Base-by-base conservation (phyloP, 2,797 vertebrate species). In the Mionectes olivaceus region DNA sequence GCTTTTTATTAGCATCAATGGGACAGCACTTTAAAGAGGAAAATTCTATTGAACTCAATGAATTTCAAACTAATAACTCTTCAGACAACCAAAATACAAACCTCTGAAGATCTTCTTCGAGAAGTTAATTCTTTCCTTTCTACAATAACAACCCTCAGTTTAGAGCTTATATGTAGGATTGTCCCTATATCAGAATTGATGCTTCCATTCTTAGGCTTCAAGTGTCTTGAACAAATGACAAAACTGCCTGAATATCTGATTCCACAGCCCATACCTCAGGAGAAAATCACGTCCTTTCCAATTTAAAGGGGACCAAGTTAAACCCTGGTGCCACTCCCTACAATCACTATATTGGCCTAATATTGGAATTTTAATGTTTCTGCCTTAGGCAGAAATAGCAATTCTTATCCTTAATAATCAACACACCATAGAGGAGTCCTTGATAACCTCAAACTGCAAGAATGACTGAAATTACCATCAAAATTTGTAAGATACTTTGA, bases 41-140 rank as follows among this genome's bases (percentile, higher is more conserved):
- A 83, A 83, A 75, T 73, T 84, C 69, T 53, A 43, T 77, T 87
- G 79, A 86, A 95, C 39, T 87, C 85, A 79, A 60, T 75, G 0
- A 67, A 83, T 68, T 87, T 73, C 65, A 89, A 76, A 56, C 52
- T 94, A 94, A 84, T 83, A 93, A 78, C 50, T 91, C 35, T 69
- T 95, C 65, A 78, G 57, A 90, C 83, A 94, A 89, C 75, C 19
- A 83, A 90, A 76, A 88, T 19, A 84, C 22, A 86, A 90, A 89
- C 67, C 86, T 77, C 52, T 82, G 77, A 71, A 87, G 81, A 92
- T 82, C 65, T 92, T 82, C 74, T 90, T 87, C 76, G 57, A 94
- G 79, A 32, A 74, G 11, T 30, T 87, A 74, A 73, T 76, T 53
- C 35, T 90, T 91, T 89, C 78, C 93, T 53, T 69, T 78, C 12